Evolutionary conservation across 2,888 invertebrate species (phyloP).

Genomic region (Teleiodes luculella): DNA sequence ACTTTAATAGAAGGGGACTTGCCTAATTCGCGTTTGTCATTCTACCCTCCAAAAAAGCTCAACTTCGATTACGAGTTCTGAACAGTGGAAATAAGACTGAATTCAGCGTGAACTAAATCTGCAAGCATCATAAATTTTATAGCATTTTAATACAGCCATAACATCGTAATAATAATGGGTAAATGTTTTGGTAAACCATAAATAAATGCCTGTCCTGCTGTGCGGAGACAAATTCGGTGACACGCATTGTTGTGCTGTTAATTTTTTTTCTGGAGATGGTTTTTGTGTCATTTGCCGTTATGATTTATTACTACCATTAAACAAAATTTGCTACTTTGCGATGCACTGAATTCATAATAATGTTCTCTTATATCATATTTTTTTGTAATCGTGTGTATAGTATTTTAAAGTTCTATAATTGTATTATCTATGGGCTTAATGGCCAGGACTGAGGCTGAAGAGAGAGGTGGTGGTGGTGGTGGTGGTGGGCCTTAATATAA

Average conservation of each 20-base stretch:
- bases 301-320: not conserved
- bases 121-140: conserved; percentile 76
- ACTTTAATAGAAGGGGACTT: conserved; percentile 70
- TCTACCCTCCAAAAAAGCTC: conserved; percentile 42
- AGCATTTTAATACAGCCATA: conserved; percentile 76
- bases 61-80: conserved; percentile 32
- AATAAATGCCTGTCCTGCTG: conserved; percentile 67
- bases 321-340: too few relatives aligned
- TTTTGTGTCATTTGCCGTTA: not conserved
- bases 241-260: conserved; percentile 25
- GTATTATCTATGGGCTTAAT: too few relatives aligned
- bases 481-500: too few relatives aligned
- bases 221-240: conserved; percentile 58
- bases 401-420: too few relatives aligned
- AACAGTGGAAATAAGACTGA: conserved; percentile 11
- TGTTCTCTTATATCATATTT: too few relatives aligned
- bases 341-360: too few relatives aligned
- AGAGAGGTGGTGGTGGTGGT: too few relatives aligned
- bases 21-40: conserved; percentile 60
- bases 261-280: not conserved
- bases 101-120: conserved; percentile 31
- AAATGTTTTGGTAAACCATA: conserved; percentile 78
- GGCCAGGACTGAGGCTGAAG: too few relatives aligned
- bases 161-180: conserved; percentile 75
- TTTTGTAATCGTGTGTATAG: too few relatives aligned